Conservation (phyloP, 2,113 vertebrate species). For the Prinia subflava region DNA sequence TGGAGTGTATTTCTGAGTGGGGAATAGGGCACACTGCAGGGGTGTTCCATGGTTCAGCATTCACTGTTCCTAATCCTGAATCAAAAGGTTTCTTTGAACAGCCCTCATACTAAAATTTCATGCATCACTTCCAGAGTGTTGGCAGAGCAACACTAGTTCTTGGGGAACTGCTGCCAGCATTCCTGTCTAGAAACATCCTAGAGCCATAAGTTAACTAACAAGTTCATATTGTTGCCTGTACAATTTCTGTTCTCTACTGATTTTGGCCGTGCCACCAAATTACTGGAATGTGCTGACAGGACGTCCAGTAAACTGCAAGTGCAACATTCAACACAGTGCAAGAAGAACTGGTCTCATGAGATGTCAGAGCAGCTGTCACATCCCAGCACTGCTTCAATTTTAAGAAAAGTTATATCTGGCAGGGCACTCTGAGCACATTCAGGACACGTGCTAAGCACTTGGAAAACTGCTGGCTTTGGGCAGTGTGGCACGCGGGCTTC, state of each 20-base stretch:
- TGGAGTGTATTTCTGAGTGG: background rate
- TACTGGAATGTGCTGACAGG: constrained; percentile 5
- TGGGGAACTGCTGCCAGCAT: constrained; percentile 5
- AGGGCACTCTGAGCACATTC: background rate
- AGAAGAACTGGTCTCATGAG: background rate
- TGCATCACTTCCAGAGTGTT: constrained; percentile 22
- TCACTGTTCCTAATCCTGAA: constrained; percentile 36
- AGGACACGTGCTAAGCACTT: background rate
- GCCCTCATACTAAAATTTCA: constrained; percentile 34
- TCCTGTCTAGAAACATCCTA: constrained; percentile 5
- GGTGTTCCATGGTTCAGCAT: background rate
- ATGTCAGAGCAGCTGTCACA: background rate
- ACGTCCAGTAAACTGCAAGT: background rate
- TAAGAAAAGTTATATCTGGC: background rate
- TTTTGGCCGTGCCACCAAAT: background rate
- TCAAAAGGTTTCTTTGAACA: constrained; percentile 36
- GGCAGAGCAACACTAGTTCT: constrained; percentile 29
- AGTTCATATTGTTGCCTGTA: background rate
- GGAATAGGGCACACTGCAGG: background rate
- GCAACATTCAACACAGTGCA: background rate
- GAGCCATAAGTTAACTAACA: constrained; percentile 34
- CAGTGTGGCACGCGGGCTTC: background rate
- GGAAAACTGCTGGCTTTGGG: background rate
- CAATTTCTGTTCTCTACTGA: background rate
- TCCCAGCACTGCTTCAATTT: background rate